phyloP scores from a whole-genome alignment of 2,888 invertebrate genomes.

The Cinara cedri region DNA sequence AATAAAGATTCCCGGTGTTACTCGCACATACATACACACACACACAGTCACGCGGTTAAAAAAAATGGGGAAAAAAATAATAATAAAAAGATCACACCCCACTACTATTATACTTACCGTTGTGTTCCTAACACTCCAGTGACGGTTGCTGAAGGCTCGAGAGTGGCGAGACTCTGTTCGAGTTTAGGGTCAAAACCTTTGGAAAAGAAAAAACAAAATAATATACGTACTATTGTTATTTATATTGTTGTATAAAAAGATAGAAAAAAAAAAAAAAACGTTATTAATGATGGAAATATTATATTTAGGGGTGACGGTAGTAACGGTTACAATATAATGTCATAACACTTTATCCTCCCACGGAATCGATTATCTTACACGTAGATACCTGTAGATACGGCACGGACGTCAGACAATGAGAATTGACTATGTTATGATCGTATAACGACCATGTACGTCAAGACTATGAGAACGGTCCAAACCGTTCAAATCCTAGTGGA shows the following conservation, averaged over 20 bases:
- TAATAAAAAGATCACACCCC: constrained; percentile 11
- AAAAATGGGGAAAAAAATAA: not conserved
- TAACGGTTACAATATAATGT: constrained; percentile 14
- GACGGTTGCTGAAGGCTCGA: not conserved
- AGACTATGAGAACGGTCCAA: too few relatives aligned
- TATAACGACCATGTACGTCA: too few relatives aligned
- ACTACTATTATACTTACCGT: not conserved
- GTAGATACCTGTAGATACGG: not conserved
- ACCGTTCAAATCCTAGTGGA: too few relatives aligned
- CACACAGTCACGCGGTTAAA: not conserved
- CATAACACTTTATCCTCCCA: constrained; percentile 38
- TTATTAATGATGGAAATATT: constrained; percentile 40
- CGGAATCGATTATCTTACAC: constrained; percentile 34
- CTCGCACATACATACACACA: not conserved
- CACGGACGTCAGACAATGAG: too few relatives aligned
- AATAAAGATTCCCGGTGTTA: too few relatives aligned
- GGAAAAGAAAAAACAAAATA: constrained; percentile 1
- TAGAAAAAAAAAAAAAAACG: constrained; percentile 16
- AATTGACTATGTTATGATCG: too few relatives aligned
- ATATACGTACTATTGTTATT: not conserved
- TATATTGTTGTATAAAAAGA: too few relatives aligned
- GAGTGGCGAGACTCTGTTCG: not conserved
- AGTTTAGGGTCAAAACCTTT: constrained; percentile 24
- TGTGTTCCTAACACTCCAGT: not conserved
- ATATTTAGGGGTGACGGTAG: not conserved